Evolutionary conservation across 2,888 invertebrate genomes (phyloP), one percentile per base, ranked within the genome.

Genomic region (Monopis laevigella): DNA sequence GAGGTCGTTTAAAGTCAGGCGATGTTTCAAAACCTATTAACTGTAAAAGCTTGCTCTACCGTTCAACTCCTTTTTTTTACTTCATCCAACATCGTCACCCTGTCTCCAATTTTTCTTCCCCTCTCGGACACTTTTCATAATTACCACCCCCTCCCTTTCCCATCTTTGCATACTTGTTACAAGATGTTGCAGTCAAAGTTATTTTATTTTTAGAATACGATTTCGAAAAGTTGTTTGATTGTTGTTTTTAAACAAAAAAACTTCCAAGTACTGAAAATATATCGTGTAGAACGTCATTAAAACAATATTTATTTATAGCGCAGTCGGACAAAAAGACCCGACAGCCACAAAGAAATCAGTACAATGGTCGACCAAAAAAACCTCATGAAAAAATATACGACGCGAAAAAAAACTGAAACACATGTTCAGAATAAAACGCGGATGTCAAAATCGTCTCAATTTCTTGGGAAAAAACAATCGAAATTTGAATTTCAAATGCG

Each of bases 361-460:
- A 69, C 58, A 64, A 62, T 60, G 51, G 48, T 45, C 46, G 52
- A 53, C 55, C 43, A 53, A 51, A 51, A 63, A 48, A 40, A 45
- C 45, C 42, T 35, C 13, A 29, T 13, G 26, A 45, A 42, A 27
- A 32, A 28, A 39, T 19, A 32, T 44, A 41, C 44, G 39, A 35
- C 43, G 42, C 41, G 11, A 45, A 45, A 51, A 50, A 52, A 59
- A 59, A 48, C 48, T 50, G 53, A 54, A 58, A 67, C 72, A 71
- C 66, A 71, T 68, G 73, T 72, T 65, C 56, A 54, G 59, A 60
- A 63, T 60, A 41, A 41, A 40, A 41, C 58, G 62, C 60, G 60
- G 58, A 71, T 61, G 75, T 78, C 78, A 78, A 75, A 78, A 78
- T 68, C 65, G 72, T 77, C 72, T 75, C 75, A 78, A 75, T 77